Conservation (phyloP, 2,113 vertebrate species). For the Cynopterus brachyotis region DNA sequence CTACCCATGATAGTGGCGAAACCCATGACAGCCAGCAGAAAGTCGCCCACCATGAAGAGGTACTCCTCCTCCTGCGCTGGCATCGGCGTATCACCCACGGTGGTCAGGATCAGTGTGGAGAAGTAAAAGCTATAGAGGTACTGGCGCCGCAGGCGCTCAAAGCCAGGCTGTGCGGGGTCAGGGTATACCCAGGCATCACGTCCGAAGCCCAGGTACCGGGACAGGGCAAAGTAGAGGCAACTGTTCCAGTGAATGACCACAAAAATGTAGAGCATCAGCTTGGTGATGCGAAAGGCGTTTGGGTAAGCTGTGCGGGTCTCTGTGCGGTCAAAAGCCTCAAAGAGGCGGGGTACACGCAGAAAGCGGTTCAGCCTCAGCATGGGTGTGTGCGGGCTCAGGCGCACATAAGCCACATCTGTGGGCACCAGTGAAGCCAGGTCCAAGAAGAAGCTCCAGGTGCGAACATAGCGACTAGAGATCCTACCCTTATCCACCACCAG, state of each 20-base stretch:
- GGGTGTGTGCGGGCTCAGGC: slow-evolving; percentile 82
- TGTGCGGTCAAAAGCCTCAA: slow-evolving; percentile 90
- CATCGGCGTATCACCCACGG: slow-evolving; percentile 88
- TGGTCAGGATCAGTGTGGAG: slow-evolving; percentile 92
- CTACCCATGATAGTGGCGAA: slow-evolving; percentile 94
- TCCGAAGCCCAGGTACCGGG: slow-evolving; percentile 88
- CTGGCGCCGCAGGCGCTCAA: slow-evolving; percentile 83
- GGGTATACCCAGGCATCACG: slow-evolving; percentile 92
- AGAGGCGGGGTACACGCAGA: slow-evolving; percentile 85
- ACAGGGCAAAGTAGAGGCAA: slow-evolving; percentile 94
- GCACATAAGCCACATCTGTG: slow-evolving; percentile 88
- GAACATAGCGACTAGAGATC: slow-evolving; percentile 84
- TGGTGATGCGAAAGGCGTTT: slow-evolving; percentile 90
- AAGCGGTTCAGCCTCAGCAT: slow-evolving; percentile 90
- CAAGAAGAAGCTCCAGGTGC: slow-evolving; percentile 83
- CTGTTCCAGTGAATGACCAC: slow-evolving; percentile 93
- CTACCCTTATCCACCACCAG: slow-evolving; percentile 83
- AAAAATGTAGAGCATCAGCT: slow-evolving; percentile 92
- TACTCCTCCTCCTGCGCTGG: slow-evolving; percentile 88
- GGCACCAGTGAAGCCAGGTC: slow-evolving; percentile 89
- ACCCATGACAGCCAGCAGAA: slow-evolving; percentile 93
- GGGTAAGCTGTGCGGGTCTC: slow-evolving; percentile 92
- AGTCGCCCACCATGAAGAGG: slow-evolving; percentile 90
- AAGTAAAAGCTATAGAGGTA: slow-evolving; percentile 97
- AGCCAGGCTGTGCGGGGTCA: slow-evolving; percentile 81